These are phyloP conservation scores for Acipenser transmontanus DNA, from an alignment of 2,797 vertebrate species.

Conservation along the genomic window DNA sequence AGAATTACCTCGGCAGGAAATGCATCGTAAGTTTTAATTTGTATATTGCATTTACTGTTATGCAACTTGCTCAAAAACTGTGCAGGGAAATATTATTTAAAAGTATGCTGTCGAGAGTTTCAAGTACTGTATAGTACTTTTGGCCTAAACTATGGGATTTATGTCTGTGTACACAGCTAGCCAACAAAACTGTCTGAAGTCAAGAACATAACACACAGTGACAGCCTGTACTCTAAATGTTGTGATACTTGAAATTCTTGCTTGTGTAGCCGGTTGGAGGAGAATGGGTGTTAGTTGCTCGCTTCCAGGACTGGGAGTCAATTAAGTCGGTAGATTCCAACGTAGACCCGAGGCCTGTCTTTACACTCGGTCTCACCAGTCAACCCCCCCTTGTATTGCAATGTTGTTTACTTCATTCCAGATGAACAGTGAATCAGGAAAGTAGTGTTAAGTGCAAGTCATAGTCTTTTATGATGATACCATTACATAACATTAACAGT, in stretches of 20 bases:
- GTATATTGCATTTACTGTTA: too few relatives aligned
- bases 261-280: not conserved
- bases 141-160: not conserved
- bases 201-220: too few relatives aligned
- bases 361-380: not conserved
- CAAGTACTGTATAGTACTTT: conserved; percentile 27
- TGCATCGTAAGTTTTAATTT: conserved; percentile 56
- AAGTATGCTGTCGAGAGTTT: conserved; percentile 37
- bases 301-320: conserved; percentile 24
- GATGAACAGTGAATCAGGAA: conserved; percentile 29
- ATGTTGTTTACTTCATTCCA: conserved; percentile 9
- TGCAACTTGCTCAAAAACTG: too few relatives aligned
- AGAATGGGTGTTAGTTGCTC: conserved; percentile 2
- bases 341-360: conserved; percentile 20
- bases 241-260: too few relatives aligned
- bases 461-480: too few relatives aligned
- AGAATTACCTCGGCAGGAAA: conserved; percentile 64
- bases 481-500: too few relatives aligned
- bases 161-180: not conserved
- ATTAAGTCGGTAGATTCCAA: conserved; percentile 18
- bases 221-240: too few relatives aligned
- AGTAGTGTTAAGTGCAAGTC: conserved; percentile 8
- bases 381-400: not conserved
- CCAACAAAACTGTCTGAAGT: too few relatives aligned
- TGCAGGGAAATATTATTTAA: not conserved